phyloP scores from a whole-genome alignment of 2,797 vertebrate species.

The Yasuhikotakia modesta region DNA sequence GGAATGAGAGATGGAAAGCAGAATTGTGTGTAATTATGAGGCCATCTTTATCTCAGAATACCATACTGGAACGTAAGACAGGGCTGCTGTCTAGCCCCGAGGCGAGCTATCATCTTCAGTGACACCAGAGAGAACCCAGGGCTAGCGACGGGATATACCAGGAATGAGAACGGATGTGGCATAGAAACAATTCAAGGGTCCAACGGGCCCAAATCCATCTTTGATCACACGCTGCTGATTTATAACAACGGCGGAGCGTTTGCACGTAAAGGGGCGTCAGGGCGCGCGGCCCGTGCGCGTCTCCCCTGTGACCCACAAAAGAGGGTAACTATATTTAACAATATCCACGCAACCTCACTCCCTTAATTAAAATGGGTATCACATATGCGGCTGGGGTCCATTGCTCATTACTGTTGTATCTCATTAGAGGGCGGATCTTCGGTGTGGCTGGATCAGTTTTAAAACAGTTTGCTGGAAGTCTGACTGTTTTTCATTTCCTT shows the following conservation, averaged over 20 bases:
- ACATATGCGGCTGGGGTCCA: slow-evolving; percentile 78
- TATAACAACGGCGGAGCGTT: slow-evolving; percentile 43
- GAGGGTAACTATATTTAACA: slow-evolving; percentile 82
- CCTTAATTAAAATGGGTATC: slow-evolving; percentile 82
- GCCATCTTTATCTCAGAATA: slow-evolving; percentile 61
- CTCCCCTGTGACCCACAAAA: slow-evolving; percentile 61
- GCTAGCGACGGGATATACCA: slow-evolving; percentile 29
- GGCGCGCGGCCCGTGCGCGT: slow-evolving; percentile 45
- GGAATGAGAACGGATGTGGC: slow-evolving; percentile 57
- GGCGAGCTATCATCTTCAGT: slow-evolving; percentile 71
- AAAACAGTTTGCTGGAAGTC: slow-evolving; percentile 75
- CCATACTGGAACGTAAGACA: slow-evolving; percentile 59
- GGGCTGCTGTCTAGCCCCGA: slow-evolving; percentile 62
- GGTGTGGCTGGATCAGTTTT: slow-evolving; percentile 68
- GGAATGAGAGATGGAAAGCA: slow-evolving; percentile 41
- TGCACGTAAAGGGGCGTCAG: slow-evolving; percentile 23
- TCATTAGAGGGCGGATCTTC: slow-evolving; percentile 74
- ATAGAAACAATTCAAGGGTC: slow-evolving; percentile 3
- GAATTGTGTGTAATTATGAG: slow-evolving; percentile 57
- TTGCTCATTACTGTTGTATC: slow-evolving; percentile 83
- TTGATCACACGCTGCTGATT: slow-evolving; percentile 68
- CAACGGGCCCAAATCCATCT: slow-evolving; percentile 62
- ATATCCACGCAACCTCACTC: slow-evolving; percentile 70
- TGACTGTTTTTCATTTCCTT: slow-evolving; percentile 58
- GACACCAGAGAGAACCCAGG: slow-evolving; percentile 64